phyloP scores from a whole-genome alignment of 2,797 vertebrate species.

The Cyclopterus lumpus region DNA sequence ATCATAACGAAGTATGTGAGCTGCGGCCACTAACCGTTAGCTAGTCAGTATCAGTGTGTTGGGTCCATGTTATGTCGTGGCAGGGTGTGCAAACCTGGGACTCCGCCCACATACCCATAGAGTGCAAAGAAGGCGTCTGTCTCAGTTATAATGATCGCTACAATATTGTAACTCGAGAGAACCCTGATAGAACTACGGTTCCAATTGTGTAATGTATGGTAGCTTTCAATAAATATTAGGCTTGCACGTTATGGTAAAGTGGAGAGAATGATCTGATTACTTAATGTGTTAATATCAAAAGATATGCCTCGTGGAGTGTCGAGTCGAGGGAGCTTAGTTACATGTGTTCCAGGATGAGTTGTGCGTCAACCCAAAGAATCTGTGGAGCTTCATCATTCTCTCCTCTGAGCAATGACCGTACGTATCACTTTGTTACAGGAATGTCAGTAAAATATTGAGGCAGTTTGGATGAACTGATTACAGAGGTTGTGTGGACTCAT shows the following conservation, averaged over 20 bases:
- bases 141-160: no score
- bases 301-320: neutral
- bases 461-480: constrained; percentile 53
- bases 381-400: neutral
- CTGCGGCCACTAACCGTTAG: no score
- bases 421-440: constrained; percentile 24
- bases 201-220: neutral
- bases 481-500: constrained; percentile 39
- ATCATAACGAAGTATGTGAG: no score
- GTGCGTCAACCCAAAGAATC: constrained; percentile 3
- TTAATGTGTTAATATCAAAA: neutral
- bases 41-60: no score
- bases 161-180: no score
- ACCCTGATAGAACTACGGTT: neutral
- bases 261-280: neutral
- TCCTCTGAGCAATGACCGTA: constrained; percentile 41
- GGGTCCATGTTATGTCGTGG: no score
- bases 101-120: neutral
- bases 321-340: neutral
- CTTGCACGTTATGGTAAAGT: no score
- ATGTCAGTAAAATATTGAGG: constrained; percentile 56
- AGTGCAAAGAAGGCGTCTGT: neutral
- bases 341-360: neutral
- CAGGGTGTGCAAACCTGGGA: no score
- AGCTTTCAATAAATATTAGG: no score